Evolutionary conservation across 2,797 vertebrate genomes (phyloP), one percentile per base, ranked within the genome.

Genomic region (Pangasius djambal): DNA sequence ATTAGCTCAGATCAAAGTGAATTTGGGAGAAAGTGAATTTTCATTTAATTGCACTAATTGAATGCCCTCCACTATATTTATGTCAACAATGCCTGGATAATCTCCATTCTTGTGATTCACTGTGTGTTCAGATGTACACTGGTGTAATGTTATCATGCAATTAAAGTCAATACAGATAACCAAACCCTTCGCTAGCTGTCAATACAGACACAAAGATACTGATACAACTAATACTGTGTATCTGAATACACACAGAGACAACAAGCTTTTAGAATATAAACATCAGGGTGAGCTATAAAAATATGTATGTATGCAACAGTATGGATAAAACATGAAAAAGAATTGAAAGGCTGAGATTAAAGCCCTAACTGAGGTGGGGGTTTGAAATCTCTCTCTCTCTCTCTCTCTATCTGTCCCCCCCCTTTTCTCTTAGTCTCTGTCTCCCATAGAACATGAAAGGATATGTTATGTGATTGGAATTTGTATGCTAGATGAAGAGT

Each of bases 401-500:
- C 57, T 90, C 85, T 52, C 85, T 74, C 91, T 1, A 34, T 83
- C 79, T 77, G n/a, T 4, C 40, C 28, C 72, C 28, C 25, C 28
- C 44, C 15, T 48, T 50, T 48, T 52, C 50, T 55, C 2, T 78
- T 12, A 55, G 50, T 31, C 48, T 55, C 22, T 69, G 34, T 91
- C 78, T 95, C 94, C 94, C 94, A 95, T 95, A 95, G 96, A 95
- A 96, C 95, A 97, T 95, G 94, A 95, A 95, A 95, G 91, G 90
- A 92, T 92, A 90, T 92, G 95, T 96, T 96, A 96, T 94, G 92
- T 97, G 97, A 95, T 98, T 97, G 95, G 94, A 96, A 95, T 97
- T 96, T 96, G 95, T 95, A 96, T 96, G 96, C 96, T 96, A 97
- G 96, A 97, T 94, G 92, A 96, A 93, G 94, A 96, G 95, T 97